Percentiles rank a stretch among this genome's conserved stretches.
phyloP scores from a whole-genome alignment of 2,888 invertebrate genomes.

The Epistrophe eligans region DNA sequence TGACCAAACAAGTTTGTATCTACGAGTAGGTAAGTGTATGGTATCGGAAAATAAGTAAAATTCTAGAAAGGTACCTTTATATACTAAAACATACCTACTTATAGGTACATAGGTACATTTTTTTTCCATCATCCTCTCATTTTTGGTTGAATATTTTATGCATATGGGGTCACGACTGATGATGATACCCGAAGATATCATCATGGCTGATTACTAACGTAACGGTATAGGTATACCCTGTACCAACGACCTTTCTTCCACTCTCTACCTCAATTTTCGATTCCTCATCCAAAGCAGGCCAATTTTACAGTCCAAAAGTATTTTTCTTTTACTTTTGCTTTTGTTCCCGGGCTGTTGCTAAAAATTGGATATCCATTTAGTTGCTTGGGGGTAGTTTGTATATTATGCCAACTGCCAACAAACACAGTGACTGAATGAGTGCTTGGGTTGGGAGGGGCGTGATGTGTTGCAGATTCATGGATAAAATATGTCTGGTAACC shows the following conservation, averaged over 20 bases:
- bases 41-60: slow-evolving; percentile 8
- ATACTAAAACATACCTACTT: neutral
- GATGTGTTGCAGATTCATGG: slow-evolving; percentile 66
- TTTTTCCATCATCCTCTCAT: slow-evolving; percentile 8
- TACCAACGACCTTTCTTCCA: slow-evolving; percentile 52
- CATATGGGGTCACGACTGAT: slow-evolving; percentile 67
- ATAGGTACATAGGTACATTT: neutral
- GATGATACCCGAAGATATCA: slow-evolving; percentile 50
- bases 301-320: slow-evolving; percentile 33
- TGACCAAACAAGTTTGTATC: slow-evolving; percentile 46
- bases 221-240: slow-evolving; percentile 52
- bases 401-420: neutral
- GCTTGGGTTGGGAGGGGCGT: slow-evolving; percentile 69
- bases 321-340: slow-evolving; percentile 13
- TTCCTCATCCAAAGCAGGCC: slow-evolving; percentile 6
- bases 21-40: no score
- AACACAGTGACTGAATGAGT: neutral
- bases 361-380: slow-evolving; percentile 73
- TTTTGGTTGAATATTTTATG: slow-evolving; percentile 60
- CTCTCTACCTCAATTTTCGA: slow-evolving; percentile 57
- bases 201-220: slow-evolving; percentile 64
- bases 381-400: slow-evolving; percentile 64
- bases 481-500: slow-evolving; percentile 74
- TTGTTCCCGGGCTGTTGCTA: slow-evolving; percentile 60
- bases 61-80: neutral